Conservation (phyloP, 2,888 invertebrate species). For the Odontothrips loti region DNA sequence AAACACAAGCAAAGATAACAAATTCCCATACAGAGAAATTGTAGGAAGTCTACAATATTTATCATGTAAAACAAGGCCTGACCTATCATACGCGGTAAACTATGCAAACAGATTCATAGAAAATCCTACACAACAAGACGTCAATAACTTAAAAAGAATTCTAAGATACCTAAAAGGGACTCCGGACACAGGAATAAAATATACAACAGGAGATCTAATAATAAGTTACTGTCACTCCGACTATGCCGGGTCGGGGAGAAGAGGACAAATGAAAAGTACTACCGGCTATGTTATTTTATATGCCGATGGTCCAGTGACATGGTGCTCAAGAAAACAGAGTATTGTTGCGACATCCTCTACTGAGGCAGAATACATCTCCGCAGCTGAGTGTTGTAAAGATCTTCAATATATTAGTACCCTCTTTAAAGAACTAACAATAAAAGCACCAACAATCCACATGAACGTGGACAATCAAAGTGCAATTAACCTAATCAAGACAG, state of each 20-base stretch:
- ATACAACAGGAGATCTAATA: constrained; percentile 29
- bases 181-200: constrained; percentile 33
- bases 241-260: constrained; percentile 33
- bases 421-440: constrained; percentile 34
- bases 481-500: constrained; percentile 36
- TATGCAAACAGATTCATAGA: constrained; percentile 34
- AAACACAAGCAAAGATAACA: no score
- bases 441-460: constrained; percentile 30
- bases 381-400: constrained; percentile 38
- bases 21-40: no score
- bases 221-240: constrained; percentile 36
- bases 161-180: constrained; percentile 35
- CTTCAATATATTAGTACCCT: constrained; percentile 37
- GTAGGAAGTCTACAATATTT: constrained; percentile 32
- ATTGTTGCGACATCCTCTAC: constrained; percentile 39
- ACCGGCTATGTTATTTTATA: constrained; percentile 31
- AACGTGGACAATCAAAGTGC: constrained; percentile 37
- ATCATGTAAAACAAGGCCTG: constrained; percentile 31
- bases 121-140: constrained; percentile 33
- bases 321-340: constrained; percentile 39
- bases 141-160: constrained; percentile 33
- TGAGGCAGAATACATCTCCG: constrained; percentile 41
- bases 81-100: constrained; percentile 32
- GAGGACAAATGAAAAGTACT: constrained; percentile 30
- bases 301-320: constrained; percentile 39